Conservation (phyloP, 2,797 vertebrate genomes). For the Sebastes miniatus region DNA sequence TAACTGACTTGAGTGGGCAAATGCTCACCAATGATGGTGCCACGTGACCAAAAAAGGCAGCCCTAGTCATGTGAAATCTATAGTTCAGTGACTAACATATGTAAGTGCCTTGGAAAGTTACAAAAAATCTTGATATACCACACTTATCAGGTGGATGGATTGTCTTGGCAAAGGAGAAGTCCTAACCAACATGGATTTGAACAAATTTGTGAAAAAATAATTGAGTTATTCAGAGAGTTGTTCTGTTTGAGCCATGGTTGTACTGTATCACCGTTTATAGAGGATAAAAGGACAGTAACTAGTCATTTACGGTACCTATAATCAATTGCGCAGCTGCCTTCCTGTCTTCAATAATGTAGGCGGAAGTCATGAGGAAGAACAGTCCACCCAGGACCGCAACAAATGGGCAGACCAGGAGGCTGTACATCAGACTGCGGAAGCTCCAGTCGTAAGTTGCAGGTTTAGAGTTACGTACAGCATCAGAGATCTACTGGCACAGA, state of each 20-base stretch:
- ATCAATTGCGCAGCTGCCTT: constrained; percentile 57
- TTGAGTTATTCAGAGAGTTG: too few species aligned
- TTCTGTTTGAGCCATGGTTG: neutral
- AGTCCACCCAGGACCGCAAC: constrained; percentile 82
- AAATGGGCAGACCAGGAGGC: constrained; percentile 83
- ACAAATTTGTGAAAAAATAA: too few species aligned
- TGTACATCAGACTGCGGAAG: constrained; percentile 88
- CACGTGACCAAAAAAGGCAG: too few species aligned
- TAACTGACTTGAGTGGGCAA: too few species aligned
- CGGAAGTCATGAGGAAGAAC: constrained; percentile 85
- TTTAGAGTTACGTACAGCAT: constrained; percentile 58
- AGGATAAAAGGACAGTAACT: neutral
- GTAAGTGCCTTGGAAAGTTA: too few species aligned
- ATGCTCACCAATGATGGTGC: too few species aligned
- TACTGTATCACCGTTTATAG: neutral
- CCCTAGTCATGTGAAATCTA: too few species aligned
- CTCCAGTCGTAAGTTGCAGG: constrained; percentile 56
- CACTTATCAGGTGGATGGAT: too few species aligned
- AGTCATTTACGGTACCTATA: constrained; percentile 71
- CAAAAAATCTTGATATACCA: too few species aligned
- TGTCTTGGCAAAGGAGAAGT: too few species aligned
- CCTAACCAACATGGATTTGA: too few species aligned
- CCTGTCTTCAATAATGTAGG: constrained; percentile 83
- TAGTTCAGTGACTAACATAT: too few species aligned
- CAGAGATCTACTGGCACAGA: constrained; percentile 81